These are phyloP conservation scores for Salticus scenicus DNA, from an alignment of 2,888 invertebrate species.

Conservation along the genomic window DNA sequence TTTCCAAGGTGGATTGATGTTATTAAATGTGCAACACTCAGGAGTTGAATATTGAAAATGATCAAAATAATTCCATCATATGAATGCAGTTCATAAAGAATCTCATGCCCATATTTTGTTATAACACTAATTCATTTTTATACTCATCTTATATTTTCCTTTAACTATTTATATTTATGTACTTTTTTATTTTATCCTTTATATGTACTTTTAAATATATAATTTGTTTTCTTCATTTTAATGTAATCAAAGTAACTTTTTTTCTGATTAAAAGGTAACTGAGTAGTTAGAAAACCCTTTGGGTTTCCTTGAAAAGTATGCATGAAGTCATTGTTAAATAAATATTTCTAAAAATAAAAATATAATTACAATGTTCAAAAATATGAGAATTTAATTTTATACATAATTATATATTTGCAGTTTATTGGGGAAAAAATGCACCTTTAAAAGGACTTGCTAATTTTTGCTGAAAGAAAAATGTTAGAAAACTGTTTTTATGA, in stretches of 20 bases:
- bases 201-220: background rate
- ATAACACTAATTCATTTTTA: background rate
- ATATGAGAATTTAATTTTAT: too few species aligned
- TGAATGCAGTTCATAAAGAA: conserved; percentile 22
- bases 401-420: too few species aligned
- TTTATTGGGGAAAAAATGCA: too few species aligned
- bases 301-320: too few species aligned
- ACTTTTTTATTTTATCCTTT: background rate
- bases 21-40: conserved; percentile 65
- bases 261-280: background rate
- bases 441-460: too few species aligned
- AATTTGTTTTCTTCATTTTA: background rate
- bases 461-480: too few species aligned
- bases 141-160: background rate
- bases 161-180: conserved; percentile 1
- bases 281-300: conserved; percentile 15
- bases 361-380: too few species aligned
- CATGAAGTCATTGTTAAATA: too few species aligned
- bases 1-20: conserved; percentile 69
- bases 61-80: conserved; percentile 29
- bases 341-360: too few species aligned
- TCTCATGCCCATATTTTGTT: conserved; percentile 1
- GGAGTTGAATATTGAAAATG: conserved; percentile 35
- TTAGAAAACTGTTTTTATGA: too few species aligned
- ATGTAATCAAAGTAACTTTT: background rate